These are phyloP conservation scores for Mustelus asterias DNA, from an alignment of 2,113 vertebrate genomes.

Conservation along the genomic window DNA sequence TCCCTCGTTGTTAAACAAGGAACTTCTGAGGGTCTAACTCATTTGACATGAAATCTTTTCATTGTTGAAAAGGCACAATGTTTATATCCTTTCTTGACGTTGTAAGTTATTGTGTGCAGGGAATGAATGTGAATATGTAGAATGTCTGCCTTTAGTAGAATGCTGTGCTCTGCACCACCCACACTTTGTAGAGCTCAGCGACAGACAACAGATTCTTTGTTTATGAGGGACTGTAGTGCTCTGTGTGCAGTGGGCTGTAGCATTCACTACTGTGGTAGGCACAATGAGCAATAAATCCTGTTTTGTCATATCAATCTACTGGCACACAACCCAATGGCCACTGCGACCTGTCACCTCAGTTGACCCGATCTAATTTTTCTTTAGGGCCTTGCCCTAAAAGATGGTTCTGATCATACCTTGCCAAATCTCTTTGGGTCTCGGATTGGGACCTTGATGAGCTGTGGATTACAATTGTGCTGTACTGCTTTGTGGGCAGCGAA, in stretches of 20 bases:
- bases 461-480: neutral
- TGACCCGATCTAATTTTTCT: neutral
- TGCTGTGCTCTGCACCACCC: neutral
- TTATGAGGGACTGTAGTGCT: neutral
- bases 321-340: neutral
- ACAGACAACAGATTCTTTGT: constrained; percentile 23
- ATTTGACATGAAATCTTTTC: neutral
- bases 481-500: neutral
- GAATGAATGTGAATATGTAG: no score
- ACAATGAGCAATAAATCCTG: neutral
- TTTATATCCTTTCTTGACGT: neutral
- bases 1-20: no score
- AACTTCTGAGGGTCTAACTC: neutral
- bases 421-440: neutral
- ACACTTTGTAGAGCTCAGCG: neutral
- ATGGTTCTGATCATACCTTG: neutral
- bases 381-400: neutral
- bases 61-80: no score
- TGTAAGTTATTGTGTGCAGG: neutral
- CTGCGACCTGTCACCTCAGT: neutral
- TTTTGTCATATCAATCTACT: neutral
- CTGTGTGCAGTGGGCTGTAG: neutral
- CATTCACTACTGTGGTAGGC: neutral
- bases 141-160: neutral
- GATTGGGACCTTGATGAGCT: neutral